These are phyloP conservation scores for Acanthosoma haemorrhoidale DNA, from an alignment of 2,888 invertebrate genomes.

Conservation along the genomic window DNA sequence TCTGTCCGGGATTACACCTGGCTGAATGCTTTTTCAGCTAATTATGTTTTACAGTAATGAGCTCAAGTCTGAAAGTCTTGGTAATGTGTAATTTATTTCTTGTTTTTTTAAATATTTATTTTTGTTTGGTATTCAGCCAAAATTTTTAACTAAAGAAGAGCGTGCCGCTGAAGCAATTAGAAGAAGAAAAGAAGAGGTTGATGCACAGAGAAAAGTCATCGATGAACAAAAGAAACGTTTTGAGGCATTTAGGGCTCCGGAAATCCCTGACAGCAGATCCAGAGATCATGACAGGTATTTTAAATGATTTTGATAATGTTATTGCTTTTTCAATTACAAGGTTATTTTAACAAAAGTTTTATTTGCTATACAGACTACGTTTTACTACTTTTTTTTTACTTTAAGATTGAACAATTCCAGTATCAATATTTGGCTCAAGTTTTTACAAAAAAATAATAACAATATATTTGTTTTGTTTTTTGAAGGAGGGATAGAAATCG, in stretches of 20 bases:
- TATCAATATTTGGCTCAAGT: neutral
- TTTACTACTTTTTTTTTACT: no score
- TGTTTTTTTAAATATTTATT: no score
- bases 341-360: no score
- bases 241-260: constrained; percentile 48
- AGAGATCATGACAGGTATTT: constrained; percentile 45
- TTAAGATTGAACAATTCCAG: neutral
- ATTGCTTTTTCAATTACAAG: no score
- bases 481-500: constrained; percentile 40
- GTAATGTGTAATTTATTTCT: neutral
- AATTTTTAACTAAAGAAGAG: constrained; percentile 94
- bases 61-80: neutral
- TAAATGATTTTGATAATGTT: neutral
- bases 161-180: constrained; percentile 83
- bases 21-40: no score
- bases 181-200: constrained; percentile 82
- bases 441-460: neutral
- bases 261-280: constrained; percentile 39
- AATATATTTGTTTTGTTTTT: neutral
- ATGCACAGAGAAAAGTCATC: constrained; percentile 65
- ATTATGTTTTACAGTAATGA: no score
- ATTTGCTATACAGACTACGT: neutral
- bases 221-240: constrained; percentile 64
- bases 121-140: constrained; percentile 57
- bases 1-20: no score